Evolutionary conservation across 2,113 vertebrate genomes (phyloP).

Genomic region (Forbesichthys papilliferus): DNA sequence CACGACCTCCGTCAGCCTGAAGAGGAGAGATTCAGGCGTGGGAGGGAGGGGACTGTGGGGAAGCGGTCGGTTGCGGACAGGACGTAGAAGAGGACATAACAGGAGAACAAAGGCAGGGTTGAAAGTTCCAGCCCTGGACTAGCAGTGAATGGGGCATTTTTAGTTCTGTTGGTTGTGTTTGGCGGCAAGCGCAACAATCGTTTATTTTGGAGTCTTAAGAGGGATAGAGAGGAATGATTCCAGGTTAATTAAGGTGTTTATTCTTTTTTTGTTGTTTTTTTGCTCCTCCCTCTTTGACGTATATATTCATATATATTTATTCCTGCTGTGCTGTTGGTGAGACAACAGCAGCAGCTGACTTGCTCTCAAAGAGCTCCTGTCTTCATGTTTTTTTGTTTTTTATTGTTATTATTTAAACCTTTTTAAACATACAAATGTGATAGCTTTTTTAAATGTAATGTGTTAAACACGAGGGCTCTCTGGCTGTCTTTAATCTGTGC

Average conservation of each 20-base stretch:
- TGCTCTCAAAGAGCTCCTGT: conserved; percentile 82
- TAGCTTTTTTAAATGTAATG: conserved; percentile 49
- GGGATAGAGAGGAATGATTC: conserved; percentile 49
- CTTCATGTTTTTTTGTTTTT: conserved; percentile 58
- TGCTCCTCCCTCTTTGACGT: conserved; percentile 56
- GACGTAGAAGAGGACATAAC: conserved; percentile 52
- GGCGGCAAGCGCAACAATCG: conserved; percentile 44
- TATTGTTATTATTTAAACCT: conserved; percentile 78
- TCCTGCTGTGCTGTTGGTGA: conserved; percentile 70
- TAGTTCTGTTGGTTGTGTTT: conserved; percentile 23
- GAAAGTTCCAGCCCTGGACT: conserved; percentile 36
- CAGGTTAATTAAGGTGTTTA: conserved; percentile 27
- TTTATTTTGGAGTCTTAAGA: conserved; percentile 36
- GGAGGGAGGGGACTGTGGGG: conserved; percentile 24
- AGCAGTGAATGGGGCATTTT: neutral
- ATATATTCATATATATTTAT: conserved; percentile 74
- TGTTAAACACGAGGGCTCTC: conserved; percentile 76
- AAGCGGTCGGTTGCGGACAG: conserved; percentile 50
- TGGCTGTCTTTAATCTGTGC: conserved; percentile 47
- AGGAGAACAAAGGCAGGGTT: conserved; percentile 49
- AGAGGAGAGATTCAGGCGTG: conserved; percentile 41
- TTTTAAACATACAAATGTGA: conserved; percentile 76
- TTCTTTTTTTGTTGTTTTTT: conserved; percentile 26
- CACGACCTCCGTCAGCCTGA: conserved; percentile 29
- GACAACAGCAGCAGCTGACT: conserved; percentile 69